phyloP scores from a whole-genome alignment of 1,140 invertebrate species.

The Probaryconus sp. region DNA sequence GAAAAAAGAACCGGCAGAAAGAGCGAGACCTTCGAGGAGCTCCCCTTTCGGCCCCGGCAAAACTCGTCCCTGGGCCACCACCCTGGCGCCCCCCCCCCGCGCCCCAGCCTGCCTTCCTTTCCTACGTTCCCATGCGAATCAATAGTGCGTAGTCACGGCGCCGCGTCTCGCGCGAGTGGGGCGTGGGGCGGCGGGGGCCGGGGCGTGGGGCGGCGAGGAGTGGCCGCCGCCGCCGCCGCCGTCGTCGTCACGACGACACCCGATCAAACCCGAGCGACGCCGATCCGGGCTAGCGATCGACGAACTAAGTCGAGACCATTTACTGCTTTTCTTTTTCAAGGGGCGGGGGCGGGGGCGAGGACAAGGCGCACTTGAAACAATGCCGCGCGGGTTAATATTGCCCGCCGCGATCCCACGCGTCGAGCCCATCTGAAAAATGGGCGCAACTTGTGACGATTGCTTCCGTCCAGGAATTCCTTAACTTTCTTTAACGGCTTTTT shows the following conservation, averaged over 20 bases:
- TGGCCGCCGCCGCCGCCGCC: constrained; percentile 39
- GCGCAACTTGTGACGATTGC: too few species aligned
- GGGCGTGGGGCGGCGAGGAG: constrained; percentile 53
- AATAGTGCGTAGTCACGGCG: constrained; percentile 75
- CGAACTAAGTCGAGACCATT: constrained; percentile 63
- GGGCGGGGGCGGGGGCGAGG: not conserved
- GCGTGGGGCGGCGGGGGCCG: constrained; percentile 33
- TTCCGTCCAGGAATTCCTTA: too few species aligned
- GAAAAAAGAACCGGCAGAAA: constrained; percentile 6
- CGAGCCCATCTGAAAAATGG: too few species aligned
- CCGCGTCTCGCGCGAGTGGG: constrained; percentile 65
- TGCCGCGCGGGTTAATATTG: constrained; percentile 13
- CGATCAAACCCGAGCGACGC: constrained; percentile 65
- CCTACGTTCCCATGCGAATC: constrained; percentile 72
- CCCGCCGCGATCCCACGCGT: too few species aligned
- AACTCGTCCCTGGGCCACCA: constrained; percentile 60
- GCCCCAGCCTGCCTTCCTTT: constrained; percentile 56
- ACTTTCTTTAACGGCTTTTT: too few species aligned
- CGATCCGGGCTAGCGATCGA: constrained; percentile 68
- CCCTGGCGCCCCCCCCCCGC: constrained; percentile 30
- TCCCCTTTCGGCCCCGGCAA: constrained; percentile 32
- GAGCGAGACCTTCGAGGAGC: constrained; percentile 14
- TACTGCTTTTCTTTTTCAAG: constrained; percentile 28
- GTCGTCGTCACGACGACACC: constrained; percentile 57
- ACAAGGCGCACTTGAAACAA: constrained; percentile 13